A percentile compares a stretch with the other conserved stretches of the same genome.
These are phyloP conservation scores for Datnioides undecimradiatus DNA, from an alignment of 2,113 vertebrate genomes.

Conservation along the genomic window DNA sequence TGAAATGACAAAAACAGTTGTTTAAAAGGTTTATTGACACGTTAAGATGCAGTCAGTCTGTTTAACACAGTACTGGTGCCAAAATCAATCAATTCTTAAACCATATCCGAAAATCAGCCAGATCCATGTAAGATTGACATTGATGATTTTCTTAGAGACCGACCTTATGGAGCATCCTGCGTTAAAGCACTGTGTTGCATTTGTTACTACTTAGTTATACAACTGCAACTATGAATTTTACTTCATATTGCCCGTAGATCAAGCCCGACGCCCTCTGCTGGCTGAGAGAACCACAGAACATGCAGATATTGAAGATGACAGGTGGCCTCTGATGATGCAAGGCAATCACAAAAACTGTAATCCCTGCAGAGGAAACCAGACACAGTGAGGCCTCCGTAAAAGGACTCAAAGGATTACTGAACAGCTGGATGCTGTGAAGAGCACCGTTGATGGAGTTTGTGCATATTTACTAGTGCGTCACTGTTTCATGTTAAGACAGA, in stretches of 20 bases:
- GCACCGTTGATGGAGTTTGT: background rate
- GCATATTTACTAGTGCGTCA: background rate
- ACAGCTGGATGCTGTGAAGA: background rate
- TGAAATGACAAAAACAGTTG: background rate
- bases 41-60: background rate
- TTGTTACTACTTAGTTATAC: background rate
- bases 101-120: too few species aligned
- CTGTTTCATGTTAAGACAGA: background rate
- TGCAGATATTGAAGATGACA: conserved; percentile 29
- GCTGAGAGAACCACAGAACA: conserved; percentile 9
- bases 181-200: background rate
- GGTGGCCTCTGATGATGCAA: conserved; percentile 53
- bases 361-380: conserved; percentile 16
- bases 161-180: background rate
- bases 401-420: conserved; percentile 22
- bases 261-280: background rate
- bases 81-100: background rate
- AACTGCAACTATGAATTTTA: background rate
- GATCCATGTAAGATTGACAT: background rate
- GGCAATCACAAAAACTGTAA: conserved; percentile 31
- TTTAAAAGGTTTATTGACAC: background rate
- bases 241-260: background rate
- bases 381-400: conserved; percentile 1
- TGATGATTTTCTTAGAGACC: background rate
- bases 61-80: background rate